Base-by-base conservation (phyloP, 2,888 invertebrate species). In the Pseudococcus jackbeardsleyi region DNA sequence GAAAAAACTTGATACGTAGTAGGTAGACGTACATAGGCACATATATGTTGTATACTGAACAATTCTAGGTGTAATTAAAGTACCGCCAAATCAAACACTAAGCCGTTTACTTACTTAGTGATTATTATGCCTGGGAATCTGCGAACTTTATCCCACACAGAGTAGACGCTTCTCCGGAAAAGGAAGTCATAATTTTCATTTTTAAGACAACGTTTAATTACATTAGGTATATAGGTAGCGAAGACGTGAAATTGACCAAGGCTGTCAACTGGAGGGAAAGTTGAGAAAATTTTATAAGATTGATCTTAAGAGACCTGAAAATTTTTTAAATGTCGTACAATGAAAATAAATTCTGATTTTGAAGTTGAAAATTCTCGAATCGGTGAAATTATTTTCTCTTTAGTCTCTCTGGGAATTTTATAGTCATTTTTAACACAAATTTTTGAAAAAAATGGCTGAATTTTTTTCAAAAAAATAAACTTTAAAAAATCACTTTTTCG, bases 121-220 rank as follows among this genome's bases (percentile, higher is more conserved):
- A 68, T 72, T 33, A 82, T 82, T 46, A 82, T 46, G 19, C 46
- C 72, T 86, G 86, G 86, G 86, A 86, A 86, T 86, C 68, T 48
- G 68, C 72, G 22, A 48, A 46, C 46, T 68, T 26, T 68, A 86
- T 86, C 86, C 86, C 86, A 86, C 46, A 68, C n/a, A 39, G 26
- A 86, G n/a, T 17, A 72, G 50, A 85, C 26, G 59, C 64, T 68
- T 86, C 46, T 86, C 46, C 86, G 86, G 86, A 86, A 86, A 86
- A 86, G 86, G 86, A 86, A 86, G 86, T 86, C 86, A 86, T 86
- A 86, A 86, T 86, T 86, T 86, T 86, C 48, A 46, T 22, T 86
- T 68, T 68, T 50, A 64, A 86, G 72, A 86, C 86, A 86, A 72
- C 86, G 26, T 46, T 82, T 82, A 72, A 46, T 82, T 82, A 82